Percentiles rank a stretch among this genome's conserved stretches.
Evolutionary conservation across 2,888 invertebrate genomes (phyloP).

Genomic region (Eristalinus sepulchralis): DNA sequence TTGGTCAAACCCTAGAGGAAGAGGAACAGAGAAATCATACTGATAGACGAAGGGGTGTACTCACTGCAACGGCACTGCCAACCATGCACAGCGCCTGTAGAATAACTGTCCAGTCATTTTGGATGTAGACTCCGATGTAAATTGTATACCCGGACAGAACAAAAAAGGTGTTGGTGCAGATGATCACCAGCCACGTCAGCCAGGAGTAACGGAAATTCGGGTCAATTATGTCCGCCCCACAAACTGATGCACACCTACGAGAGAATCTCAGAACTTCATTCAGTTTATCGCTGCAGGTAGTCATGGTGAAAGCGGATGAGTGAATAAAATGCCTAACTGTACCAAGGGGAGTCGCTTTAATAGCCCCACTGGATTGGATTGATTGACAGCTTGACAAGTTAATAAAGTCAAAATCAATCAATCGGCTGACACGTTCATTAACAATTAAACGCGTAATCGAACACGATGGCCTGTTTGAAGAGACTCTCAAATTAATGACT

Average conservation of each 20-base stretch:
- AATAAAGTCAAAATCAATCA: conserved; percentile 4
- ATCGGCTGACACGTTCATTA: not conserved
- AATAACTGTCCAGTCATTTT: conserved; percentile 73
- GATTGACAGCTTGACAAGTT: conserved; percentile 27
- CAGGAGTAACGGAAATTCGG: conserved; percentile 69
- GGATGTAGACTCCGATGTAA: conserved; percentile 71
- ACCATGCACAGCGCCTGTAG: conserved; percentile 72
- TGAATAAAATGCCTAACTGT: not conserved
- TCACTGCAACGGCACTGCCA: conserved; percentile 57
- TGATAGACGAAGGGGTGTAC: not conserved
- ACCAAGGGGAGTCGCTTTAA: not conserved
- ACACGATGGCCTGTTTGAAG: not conserved
- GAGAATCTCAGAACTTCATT: not conserved
- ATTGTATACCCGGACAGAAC: conserved; percentile 73
- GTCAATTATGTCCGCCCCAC: conserved; percentile 72
- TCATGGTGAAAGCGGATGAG: not conserved
- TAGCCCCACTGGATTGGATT: not conserved
- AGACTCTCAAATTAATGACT: not conserved
- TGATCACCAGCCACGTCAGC: conserved; percentile 70
- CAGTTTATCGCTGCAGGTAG: conserved; percentile 8
- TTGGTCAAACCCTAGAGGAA: not conserved
- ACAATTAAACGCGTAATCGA: not conserved
- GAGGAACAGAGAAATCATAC: not conserved
- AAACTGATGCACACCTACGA: conserved; percentile 42
- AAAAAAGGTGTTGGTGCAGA: conserved; percentile 61